These are phyloP conservation scores for Polyommatus icarus DNA, from an alignment of 2,888 invertebrate species.

Conservation along the genomic window DNA sequence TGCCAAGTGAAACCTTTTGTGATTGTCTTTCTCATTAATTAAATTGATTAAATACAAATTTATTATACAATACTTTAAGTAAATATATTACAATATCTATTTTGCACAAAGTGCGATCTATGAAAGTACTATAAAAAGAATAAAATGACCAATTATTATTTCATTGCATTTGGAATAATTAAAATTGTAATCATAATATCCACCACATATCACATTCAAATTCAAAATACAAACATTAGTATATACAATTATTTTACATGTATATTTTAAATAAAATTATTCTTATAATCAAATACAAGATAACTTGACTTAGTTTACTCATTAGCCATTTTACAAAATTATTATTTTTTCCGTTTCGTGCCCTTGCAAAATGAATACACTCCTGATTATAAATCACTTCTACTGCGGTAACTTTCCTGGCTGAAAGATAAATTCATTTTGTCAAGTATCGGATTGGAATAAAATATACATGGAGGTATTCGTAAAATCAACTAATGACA, in stretches of 20 bases:
- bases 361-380: no score
- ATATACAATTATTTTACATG: neutral
- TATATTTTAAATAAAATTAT: neutral
- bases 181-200: neutral
- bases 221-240: neutral
- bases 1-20: slow-evolving; percentile 27
- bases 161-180: neutral
- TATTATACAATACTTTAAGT: slow-evolving; percentile 24
- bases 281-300: neutral
- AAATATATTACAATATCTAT: slow-evolving; percentile 3
- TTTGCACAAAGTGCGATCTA: slow-evolving; percentile 10
- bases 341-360: no score
- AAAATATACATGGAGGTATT: no score
- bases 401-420: no score
- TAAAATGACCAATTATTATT: slow-evolving; percentile 1
- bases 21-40: slow-evolving; percentile 2
- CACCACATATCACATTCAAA: neutral
- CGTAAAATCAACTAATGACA: no score
- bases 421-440: no score
- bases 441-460: no score
- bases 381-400: no score
- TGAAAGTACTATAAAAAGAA: neutral
- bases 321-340: no score
- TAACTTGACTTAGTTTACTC: no score
- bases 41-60: neutral